Conservation (phyloP, 2,888 invertebrate genomes). For the Chamaedrilus cognettii region DNA sequence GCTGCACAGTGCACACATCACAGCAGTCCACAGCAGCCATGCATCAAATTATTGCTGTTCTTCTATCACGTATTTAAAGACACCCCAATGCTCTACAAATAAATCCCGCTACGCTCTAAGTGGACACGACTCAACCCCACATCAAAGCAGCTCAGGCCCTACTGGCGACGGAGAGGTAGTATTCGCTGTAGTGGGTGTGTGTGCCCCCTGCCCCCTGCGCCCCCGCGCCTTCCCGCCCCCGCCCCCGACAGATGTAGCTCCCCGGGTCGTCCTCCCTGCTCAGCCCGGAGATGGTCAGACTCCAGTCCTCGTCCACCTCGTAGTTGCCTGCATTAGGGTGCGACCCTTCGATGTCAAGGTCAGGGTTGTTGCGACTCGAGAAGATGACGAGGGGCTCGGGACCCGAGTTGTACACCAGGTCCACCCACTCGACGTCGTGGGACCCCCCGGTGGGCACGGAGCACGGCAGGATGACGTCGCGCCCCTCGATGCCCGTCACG, state of each 20-base stretch:
- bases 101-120: too few relatives aligned
- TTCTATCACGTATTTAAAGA: too few relatives aligned
- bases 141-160: too few relatives aligned
- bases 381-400: not conserved
- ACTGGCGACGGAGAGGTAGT: constrained; percentile 13
- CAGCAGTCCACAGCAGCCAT: too few relatives aligned
- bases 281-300: constrained; percentile 4
- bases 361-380: not conserved
- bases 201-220: too few relatives aligned
- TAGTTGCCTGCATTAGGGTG: constrained; percentile 1
- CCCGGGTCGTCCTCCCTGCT: not conserved
- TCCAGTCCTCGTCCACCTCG: not conserved
- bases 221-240: not conserved
- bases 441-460: not conserved
- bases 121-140: too few relatives aligned
- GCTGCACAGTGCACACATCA: too few relatives aligned
- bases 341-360: not conserved
- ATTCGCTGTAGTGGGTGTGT: not conserved
- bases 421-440: not conserved
- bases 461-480: not conserved
- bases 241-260: not conserved
- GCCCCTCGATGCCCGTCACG: not conserved
- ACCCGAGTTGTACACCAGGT: constrained; percentile 4
- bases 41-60: too few relatives aligned
- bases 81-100: too few relatives aligned